Evolutionary conservation across 2,888 invertebrate species (phyloP).

Genomic region (Encarsia formosa): DNA sequence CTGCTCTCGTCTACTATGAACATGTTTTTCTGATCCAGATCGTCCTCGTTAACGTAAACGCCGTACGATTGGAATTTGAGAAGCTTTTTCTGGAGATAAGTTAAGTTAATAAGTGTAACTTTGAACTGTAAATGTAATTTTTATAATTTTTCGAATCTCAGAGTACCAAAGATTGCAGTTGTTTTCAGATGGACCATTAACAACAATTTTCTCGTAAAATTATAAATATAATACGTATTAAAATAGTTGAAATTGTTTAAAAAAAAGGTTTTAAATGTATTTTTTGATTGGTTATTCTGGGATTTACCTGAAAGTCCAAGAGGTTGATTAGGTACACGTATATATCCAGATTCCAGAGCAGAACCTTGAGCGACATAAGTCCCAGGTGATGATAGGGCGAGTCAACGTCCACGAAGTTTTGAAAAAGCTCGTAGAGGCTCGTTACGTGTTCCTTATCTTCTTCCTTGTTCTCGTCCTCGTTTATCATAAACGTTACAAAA

Average conservation of each 20-base stretch:
- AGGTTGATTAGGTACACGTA: slow-evolving; percentile 36
- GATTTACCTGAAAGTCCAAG: slow-evolving; percentile 41
- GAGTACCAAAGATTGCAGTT: no score
- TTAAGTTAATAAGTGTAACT: no score
- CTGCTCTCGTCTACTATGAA: slow-evolving; percentile 41
- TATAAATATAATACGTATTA: no score
- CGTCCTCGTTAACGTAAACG: slow-evolving; percentile 4
- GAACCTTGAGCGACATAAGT: slow-evolving; percentile 38
- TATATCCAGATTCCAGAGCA: slow-evolving; percentile 46
- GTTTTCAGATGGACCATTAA: no score
- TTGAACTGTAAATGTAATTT: no score
- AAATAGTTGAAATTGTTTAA: no score
- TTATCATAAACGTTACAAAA: slow-evolving; percentile 41
- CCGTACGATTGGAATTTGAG: slow-evolving; percentile 38
- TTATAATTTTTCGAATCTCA: no score
- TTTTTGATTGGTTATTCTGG: neutral
- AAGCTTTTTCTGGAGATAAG: slow-evolving; percentile 35
- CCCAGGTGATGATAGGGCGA: slow-evolving; percentile 43
- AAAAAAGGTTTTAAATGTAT: neutral
- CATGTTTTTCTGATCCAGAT: slow-evolving; percentile 26
- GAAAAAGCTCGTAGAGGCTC: slow-evolving; percentile 39
- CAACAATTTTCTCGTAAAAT: no score
- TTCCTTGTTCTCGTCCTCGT: slow-evolving; percentile 30
- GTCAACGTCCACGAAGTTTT: slow-evolving; percentile 36
- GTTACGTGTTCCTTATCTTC: slow-evolving; percentile 38